Conservation (phyloP, 1,140 invertebrate species). For the Planococcus citri region DNA sequence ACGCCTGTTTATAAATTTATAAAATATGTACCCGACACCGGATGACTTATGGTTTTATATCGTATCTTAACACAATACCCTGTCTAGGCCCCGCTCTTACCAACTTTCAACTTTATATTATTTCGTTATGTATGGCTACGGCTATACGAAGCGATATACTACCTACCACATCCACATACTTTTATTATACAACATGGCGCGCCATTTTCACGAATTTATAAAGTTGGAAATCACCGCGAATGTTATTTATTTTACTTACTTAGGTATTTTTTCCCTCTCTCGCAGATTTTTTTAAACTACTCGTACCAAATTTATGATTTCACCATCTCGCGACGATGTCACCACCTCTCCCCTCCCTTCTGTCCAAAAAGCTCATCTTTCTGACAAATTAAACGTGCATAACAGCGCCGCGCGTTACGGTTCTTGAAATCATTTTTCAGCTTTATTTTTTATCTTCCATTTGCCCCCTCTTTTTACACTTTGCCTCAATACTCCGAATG, state of each 20-base stretch:
- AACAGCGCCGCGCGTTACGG: neutral
- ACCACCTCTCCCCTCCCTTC: neutral
- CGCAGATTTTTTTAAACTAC: neutral
- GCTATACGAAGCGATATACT: neutral
- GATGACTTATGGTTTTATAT: slow-evolving; percentile 1
- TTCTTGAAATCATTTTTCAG: neutral
- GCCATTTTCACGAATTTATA: neutral
- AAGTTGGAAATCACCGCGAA: neutral
- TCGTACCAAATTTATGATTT: neutral
- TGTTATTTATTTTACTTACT: neutral
- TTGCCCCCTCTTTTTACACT: neutral
- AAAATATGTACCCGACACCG: neutral
- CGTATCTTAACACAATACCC: neutral
- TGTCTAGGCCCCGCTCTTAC: neutral
- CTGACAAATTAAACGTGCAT: neutral
- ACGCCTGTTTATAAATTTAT: neutral
- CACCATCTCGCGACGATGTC: neutral
- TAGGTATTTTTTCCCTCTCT: neutral
- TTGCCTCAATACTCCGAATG: too few species aligned
- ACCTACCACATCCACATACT: too few species aligned
- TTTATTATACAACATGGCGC: neutral
- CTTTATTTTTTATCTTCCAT: neutral
- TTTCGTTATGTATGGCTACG: neutral
- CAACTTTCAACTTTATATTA: neutral
- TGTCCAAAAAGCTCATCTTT: too few species aligned